Evolutionary conservation across 2,797 vertebrate species (phyloP).

Genomic region (Amblyopsis hoosieri): DNA sequence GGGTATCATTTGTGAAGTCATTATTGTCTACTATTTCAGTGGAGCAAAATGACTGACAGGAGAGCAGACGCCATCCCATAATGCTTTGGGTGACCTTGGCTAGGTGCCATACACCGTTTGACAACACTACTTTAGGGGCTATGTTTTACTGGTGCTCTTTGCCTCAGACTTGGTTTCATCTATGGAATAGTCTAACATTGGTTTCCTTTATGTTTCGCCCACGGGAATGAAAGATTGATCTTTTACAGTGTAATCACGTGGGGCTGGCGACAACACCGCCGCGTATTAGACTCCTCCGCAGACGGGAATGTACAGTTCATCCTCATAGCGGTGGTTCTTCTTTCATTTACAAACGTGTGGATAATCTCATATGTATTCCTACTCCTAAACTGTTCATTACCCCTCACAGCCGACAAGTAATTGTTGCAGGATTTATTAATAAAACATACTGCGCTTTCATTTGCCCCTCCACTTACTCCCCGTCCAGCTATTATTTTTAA

Average conservation of each 20-base stretch:
- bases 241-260: conserved; percentile 21
- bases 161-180: conserved; percentile 28
- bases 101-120: conserved; percentile 3
- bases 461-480: conserved; percentile 30
- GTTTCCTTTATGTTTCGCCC: conserved; percentile 36
- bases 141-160: conserved; percentile 26
- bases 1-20: no score
- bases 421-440: conserved; percentile 50
- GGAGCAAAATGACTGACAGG: no score
- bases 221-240: conserved; percentile 51
- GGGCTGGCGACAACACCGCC: conserved; percentile 8
- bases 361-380: conserved; percentile 40
- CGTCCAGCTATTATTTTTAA: conserved; percentile 62
- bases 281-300: conserved; percentile 23
- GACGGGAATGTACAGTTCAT: conserved; percentile 19
- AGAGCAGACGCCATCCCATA: not conserved
- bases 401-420: conserved; percentile 20
- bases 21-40: no score
- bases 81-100: conserved; percentile 45
- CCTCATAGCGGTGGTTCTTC: conserved; percentile 29
- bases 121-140: conserved; percentile 14
- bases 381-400: conserved; percentile 16
- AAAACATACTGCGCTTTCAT: conserved; percentile 38
- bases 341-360: conserved; percentile 26
- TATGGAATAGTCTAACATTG: conserved; percentile 24